Percentiles rank a stretch among this genome's conserved stretches.
Conservation (phyloP, 2,113 vertebrate species). For the Prunella fulvescens region DNA sequence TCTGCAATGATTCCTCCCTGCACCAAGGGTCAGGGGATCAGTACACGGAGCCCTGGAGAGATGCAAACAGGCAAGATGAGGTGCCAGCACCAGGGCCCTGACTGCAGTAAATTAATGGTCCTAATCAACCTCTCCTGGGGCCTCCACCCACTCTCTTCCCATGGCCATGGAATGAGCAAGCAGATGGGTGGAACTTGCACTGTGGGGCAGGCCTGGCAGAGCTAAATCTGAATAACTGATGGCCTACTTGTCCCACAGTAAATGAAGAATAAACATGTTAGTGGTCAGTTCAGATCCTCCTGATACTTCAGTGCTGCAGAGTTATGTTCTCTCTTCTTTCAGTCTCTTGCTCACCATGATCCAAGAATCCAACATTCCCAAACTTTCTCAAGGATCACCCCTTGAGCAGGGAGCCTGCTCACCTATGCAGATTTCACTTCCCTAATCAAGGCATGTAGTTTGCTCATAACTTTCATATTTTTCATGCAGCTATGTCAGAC, state of each 20-base stretch:
- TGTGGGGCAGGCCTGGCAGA: not conserved
- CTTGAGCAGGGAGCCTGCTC: not conserved
- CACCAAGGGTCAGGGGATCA: not conserved
- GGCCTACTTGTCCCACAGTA: not conserved
- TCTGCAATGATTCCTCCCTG: not conserved
- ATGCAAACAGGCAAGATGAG: not conserved
- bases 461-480: not conserved
- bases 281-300: not conserved
- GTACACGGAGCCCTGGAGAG: not conserved
- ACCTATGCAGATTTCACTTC: not conserved
- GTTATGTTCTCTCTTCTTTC: not conserved
- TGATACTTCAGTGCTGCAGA: not conserved
- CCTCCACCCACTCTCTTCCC: not conserved
- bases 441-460: rapidly evolving
- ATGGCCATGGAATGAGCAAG: not conserved
- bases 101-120: not conserved
- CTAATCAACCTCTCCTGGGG: not conserved
- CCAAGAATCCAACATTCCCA: not conserved
- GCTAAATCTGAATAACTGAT: not conserved
- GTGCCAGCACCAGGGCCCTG: not conserved
- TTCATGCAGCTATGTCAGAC: not conserved
- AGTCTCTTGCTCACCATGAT: not conserved
- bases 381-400: not conserved
- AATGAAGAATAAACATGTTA: not conserved
- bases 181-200: not conserved